Percentiles rank a stretch among this genome's conserved stretches.
These are phyloP conservation scores for Macroglossus sobrinus DNA, from an alignment of 2,113 vertebrate genomes.

Conservation along the genomic window DNA sequence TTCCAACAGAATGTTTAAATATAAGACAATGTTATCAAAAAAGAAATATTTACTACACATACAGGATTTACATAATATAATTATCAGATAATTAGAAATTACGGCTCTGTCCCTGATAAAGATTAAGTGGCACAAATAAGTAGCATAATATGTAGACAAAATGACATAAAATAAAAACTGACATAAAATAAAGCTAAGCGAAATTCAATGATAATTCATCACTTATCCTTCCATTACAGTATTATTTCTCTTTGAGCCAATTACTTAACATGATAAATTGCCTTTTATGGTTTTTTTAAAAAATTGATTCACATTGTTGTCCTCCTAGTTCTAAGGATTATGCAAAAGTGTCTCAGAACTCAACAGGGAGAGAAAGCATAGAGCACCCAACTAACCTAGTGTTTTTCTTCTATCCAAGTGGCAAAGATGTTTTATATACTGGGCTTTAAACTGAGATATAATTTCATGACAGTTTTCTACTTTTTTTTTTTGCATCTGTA, in stretches of 20 bases:
- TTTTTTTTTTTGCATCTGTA: not conserved
- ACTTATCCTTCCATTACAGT: not conserved
- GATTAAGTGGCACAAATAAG: not conserved
- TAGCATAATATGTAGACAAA: not conserved
- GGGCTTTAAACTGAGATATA: not conserved
- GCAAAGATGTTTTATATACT: not conserved
- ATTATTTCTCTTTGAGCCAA: not conserved
- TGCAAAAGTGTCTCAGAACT: not conserved
- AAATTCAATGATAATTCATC: not conserved
- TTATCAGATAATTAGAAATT: not conserved
- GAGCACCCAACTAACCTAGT: not conserved
- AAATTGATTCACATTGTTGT: not conserved
- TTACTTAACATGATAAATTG: conserved; percentile 1
- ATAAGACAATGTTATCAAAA: not conserved
- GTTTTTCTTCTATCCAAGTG: not conserved
- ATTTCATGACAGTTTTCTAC: not conserved
- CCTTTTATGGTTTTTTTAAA: not conserved
- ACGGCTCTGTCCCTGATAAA: too few species aligned
- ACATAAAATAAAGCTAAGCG: not conserved
- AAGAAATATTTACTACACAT: not conserved
- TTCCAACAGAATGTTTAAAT: not conserved
- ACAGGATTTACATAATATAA: not conserved
- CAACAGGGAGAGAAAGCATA: not conserved
- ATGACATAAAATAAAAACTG: not conserved
- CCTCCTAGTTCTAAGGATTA: not conserved